Percentiles rank a stretch among this genome's conserved stretches.
phyloP scores from a whole-genome alignment of 2,888 invertebrate genomes.

The Archaeoteleia sp. region DNA sequence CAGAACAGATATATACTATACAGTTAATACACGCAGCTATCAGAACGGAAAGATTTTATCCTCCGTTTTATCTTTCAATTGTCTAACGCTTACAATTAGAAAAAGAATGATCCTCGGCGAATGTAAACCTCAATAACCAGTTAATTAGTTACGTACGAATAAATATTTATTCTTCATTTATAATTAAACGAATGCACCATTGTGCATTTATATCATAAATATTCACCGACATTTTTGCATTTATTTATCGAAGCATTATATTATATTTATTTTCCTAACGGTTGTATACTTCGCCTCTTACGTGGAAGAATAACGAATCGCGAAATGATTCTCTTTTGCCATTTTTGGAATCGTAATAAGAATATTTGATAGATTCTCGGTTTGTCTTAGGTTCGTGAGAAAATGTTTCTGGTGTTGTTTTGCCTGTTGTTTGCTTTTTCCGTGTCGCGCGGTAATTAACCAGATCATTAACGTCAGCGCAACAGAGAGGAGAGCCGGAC shows the following conservation, averaged over 20 bases:
- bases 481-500: slow-evolving; percentile 51
- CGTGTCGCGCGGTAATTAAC: slow-evolving; percentile 70
- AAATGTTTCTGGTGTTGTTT: slow-evolving; percentile 37
- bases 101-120: slow-evolving; percentile 22
- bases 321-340: too few species aligned
- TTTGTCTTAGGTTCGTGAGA: slow-evolving; percentile 43
- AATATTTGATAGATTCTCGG: slow-evolving; percentile 34
- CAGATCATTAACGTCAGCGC: slow-evolving; percentile 73
- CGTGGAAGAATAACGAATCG: background rate
- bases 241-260: background rate
- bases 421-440: slow-evolving; percentile 52
- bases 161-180: slow-evolving; percentile 5
- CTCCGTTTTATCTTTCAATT: slow-evolving; percentile 38
- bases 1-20: slow-evolving; percentile 30
- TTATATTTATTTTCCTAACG: background rate
- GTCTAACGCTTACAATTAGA: slow-evolving; percentile 33
- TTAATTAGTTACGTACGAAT: slow-evolving; percentile 20
- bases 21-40: slow-evolving; percentile 39
- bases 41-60: slow-evolving; percentile 53
- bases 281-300: background rate
- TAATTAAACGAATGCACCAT: background rate
- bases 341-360: too few species aligned
- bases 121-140: slow-evolving; percentile 30
- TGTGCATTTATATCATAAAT: too few species aligned
- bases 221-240: too few species aligned